These are phyloP conservation scores for Morpho achilles DNA, from an alignment of 2,888 invertebrate species.

Conservation along the genomic window DNA sequence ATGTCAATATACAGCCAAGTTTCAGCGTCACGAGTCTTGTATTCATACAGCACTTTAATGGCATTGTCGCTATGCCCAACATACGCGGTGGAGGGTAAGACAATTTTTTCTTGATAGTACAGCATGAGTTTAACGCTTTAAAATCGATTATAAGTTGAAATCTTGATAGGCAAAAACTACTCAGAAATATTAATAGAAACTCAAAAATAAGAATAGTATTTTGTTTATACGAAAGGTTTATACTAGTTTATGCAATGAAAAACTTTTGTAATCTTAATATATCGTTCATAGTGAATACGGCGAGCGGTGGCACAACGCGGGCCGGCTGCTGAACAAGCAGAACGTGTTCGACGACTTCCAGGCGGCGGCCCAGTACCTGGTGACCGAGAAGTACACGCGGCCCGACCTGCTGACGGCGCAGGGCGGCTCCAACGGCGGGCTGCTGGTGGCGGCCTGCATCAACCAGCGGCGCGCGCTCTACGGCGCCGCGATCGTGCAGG, in stretches of 20 bases:
- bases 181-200: too few relatives aligned
- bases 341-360: slow-evolving; percentile 99
- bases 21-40: slow-evolving; percentile 93
- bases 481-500: slow-evolving; percentile 95
- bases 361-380: slow-evolving; percentile 92
- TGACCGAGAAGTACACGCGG: slow-evolving; percentile 88
- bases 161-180: too few relatives aligned
- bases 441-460: slow-evolving; percentile 95
- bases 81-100: slow-evolving; percentile 95
- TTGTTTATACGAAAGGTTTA: neutral
- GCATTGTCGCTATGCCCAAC: slow-evolving; percentile 95
- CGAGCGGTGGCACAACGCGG: slow-evolving; percentile 97
- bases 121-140: too few relatives aligned
- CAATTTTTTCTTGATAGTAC: neutral
- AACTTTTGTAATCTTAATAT: neutral
- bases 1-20: slow-evolving; percentile 92
- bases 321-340: slow-evolving; percentile 94
- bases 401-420: slow-evolving; percentile 89
- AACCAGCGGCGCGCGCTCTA: slow-evolving; percentile 97
- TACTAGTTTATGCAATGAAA: too few relatives aligned
- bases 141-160: too few relatives aligned
- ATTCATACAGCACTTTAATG: slow-evolving; percentile 93
- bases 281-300: slow-evolving; percentile 91
- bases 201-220: too few relatives aligned
- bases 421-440: slow-evolving; percentile 98